Evolutionary conservation across 2,797 vertebrate species (phyloP).

Genomic region (Onychomys arenicola): DNA sequence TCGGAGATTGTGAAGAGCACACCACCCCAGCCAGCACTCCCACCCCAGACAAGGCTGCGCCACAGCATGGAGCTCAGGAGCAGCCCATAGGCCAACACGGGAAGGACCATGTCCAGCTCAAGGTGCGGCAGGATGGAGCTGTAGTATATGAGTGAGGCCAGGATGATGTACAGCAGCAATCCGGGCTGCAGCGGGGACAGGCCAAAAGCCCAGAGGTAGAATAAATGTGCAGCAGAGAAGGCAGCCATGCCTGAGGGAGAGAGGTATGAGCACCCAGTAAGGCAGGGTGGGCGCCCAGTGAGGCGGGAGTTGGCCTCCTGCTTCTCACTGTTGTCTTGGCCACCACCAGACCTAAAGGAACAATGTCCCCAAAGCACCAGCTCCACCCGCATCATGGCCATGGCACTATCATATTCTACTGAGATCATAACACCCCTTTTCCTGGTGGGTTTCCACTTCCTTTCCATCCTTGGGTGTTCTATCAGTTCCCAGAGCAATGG

Average conservation of each 20-base stretch:
- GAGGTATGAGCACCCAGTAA: background rate
- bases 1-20: slow-evolving; percentile 91
- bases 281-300: background rate
- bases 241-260: slow-evolving; percentile 89
- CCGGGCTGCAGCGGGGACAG: background rate
- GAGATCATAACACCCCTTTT: too few relatives aligned
- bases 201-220: slow-evolving; percentile 75
- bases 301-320: background rate
- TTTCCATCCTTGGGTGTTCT: background rate
- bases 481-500: background rate
- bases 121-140: slow-evolving; percentile 64
- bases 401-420: accelerated
- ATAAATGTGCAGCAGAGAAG: slow-evolving; percentile 90
- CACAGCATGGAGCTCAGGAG: slow-evolving; percentile 87
- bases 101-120: slow-evolving; percentile 82
- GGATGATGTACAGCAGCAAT: background rate
- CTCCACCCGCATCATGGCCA: accelerated
- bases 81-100: slow-evolving; percentile 85
- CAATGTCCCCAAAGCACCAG: background rate
- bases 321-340: accelerated
- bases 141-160: accelerated
- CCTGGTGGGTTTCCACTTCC: background rate
- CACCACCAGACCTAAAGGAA: background rate
- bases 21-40: slow-evolving; percentile 83
- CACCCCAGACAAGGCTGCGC: slow-evolving; percentile 83